A percentile compares a stretch with the other conserved stretches of the same genome.
These are phyloP conservation scores for Arctopsyche grandis DNA, from an alignment of 1,140 invertebrate species.

Conservation along the genomic window DNA sequence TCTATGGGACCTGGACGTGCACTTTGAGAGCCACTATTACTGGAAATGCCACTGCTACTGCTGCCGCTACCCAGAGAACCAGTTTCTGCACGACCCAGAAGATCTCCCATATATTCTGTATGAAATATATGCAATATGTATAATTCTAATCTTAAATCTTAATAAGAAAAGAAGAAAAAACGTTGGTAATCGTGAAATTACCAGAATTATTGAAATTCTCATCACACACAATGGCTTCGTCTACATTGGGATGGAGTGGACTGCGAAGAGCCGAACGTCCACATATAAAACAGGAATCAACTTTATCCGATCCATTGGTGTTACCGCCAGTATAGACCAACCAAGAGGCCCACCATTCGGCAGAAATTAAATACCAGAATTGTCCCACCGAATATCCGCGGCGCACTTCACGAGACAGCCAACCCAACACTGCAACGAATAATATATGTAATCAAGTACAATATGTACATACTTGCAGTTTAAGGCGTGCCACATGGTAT, in stretches of 20 bases:
- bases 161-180: too few species aligned
- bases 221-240: constrained; percentile 72
- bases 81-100: constrained; percentile 67
- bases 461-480: neutral
- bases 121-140: neutral
- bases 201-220: constrained; percentile 71
- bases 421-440: constrained; percentile 73
- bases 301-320: constrained; percentile 30
- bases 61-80: constrained; percentile 65
- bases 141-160: neutral
- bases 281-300: constrained; percentile 39
- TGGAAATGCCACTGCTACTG: constrained; percentile 70
- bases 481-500: neutral
- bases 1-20: constrained; percentile 79
- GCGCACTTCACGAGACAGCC: constrained; percentile 80
- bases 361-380: constrained; percentile 87
- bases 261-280: constrained; percentile 56
- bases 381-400: constrained; percentile 80
- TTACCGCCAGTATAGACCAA: constrained; percentile 72
- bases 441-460: constrained; percentile 41
- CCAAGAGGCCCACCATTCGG: constrained; percentile 88
- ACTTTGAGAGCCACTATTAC: constrained; percentile 58
- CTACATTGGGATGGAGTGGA: constrained; percentile 59
- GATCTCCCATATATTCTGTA: constrained; percentile 69
- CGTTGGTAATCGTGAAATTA: constrained; percentile 37